A percentile compares a stretch with the other conserved stretches of the same genome.
Evolutionary conservation across 2,888 invertebrate genomes (phyloP).

Genomic region (Syritta pipiens): DNA sequence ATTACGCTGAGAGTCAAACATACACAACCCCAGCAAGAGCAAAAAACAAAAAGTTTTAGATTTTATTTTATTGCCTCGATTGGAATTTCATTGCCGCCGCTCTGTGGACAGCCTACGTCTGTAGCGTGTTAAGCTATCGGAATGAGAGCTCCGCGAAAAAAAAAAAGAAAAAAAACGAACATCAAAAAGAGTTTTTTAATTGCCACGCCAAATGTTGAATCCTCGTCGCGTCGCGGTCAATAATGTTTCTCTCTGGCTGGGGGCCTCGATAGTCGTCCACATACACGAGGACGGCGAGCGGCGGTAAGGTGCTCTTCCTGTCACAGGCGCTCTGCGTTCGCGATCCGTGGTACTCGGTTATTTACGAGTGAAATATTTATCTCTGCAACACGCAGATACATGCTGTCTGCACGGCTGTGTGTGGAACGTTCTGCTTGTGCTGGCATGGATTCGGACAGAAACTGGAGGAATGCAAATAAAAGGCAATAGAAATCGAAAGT

Average conservation of each 20-base stretch:
- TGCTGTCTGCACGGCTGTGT: constrained; percentile 33
- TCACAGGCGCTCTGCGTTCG: too few relatives aligned
- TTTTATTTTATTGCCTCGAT: constrained; percentile 57
- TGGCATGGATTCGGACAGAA: constrained; percentile 1
- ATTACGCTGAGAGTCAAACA: constrained; percentile 38
- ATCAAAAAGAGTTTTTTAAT: constrained; percentile 52
- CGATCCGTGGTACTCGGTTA: constrained; percentile 37
- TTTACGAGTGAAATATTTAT: constrained; percentile 43
- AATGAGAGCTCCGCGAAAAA: neutral
- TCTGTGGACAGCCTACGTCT: constrained; percentile 34
- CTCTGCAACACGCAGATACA: constrained; percentile 48
- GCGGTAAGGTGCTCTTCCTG: constrained; percentile 22
- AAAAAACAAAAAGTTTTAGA: neutral
- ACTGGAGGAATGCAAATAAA: constrained; percentile 5
- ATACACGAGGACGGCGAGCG: too few relatives aligned
- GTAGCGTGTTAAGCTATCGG: constrained; percentile 29
- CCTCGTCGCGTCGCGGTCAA: constrained; percentile 53
- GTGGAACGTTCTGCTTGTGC: constrained; percentile 2
- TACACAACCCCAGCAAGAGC: neutral
- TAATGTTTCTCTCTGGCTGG: constrained; percentile 15
- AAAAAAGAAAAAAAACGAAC: constrained; percentile 2
- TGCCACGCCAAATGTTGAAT: constrained; percentile 60
- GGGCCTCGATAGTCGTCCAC: too few relatives aligned
- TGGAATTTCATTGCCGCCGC: constrained; percentile 60
- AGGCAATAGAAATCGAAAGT: constrained; percentile 48